These are phyloP conservation scores for Sarcoramphus papa DNA, from an alignment of 2,797 vertebrate species.

Conservation along the genomic window DNA sequence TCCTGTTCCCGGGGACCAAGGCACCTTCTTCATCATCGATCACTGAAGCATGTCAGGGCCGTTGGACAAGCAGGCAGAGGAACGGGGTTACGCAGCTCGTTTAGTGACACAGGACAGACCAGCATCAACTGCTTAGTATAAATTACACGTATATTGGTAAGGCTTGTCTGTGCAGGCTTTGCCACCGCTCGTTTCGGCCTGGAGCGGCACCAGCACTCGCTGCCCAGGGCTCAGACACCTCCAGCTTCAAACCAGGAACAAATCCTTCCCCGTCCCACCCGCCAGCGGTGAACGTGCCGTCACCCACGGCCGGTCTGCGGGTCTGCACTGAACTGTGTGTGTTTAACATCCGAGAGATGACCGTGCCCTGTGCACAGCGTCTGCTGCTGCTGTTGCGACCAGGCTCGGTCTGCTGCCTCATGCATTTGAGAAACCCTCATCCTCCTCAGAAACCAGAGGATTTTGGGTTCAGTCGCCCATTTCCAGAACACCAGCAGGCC, in stretches of 20 bases:
- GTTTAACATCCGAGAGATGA: too few species aligned
- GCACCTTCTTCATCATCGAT: background rate
- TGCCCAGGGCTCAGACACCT: background rate
- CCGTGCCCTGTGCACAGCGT: too few species aligned
- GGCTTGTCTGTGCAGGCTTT: background rate
- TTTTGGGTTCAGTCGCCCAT: too few species aligned
- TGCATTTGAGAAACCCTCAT: too few species aligned
- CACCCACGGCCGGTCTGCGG: too few species aligned
- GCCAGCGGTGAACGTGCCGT: too few species aligned
- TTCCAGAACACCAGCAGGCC: too few species aligned
- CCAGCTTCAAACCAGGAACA: too few species aligned
- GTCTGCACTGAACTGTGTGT: too few species aligned
- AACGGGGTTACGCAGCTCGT: fast-evolving
- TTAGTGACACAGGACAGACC: fast-evolving
- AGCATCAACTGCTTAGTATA: fast-evolving
- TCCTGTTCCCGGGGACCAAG: background rate
- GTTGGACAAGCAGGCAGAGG: fast-evolving
- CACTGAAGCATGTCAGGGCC: background rate
- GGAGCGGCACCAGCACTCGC: fast-evolving
- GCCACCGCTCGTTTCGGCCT: background rate
- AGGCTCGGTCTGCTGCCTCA: too few species aligned
- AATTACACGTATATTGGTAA: fast-evolving
- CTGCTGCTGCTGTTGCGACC: too few species aligned
- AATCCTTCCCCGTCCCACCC: too few species aligned
- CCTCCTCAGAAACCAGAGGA: background rate